phyloP scores from a whole-genome alignment of 1,140 invertebrate genomes.

The Musca vetustissima region DNA sequence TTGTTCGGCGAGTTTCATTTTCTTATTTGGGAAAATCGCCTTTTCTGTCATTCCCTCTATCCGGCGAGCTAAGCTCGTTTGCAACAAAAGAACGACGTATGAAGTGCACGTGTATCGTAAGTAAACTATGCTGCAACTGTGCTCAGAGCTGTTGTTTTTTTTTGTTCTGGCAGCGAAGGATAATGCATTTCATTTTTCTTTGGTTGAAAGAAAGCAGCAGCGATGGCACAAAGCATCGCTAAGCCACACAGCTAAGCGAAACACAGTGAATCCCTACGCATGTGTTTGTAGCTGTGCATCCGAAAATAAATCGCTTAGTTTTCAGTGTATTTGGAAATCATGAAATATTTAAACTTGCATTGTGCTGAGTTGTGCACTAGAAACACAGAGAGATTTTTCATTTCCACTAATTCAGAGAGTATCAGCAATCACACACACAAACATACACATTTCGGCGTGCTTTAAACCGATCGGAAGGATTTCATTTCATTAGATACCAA shows the following conservation, averaged over 20 bases:
- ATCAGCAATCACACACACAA: too few species aligned
- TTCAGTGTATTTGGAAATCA: conserved; percentile 3
- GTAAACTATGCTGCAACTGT: too few species aligned
- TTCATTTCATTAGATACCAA: too few species aligned
- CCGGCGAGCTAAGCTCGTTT: too few species aligned
- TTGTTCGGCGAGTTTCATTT: too few species aligned
- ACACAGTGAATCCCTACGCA: neutral
- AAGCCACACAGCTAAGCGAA: neutral
- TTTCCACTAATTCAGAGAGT: too few species aligned
- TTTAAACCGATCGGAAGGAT: too few species aligned
- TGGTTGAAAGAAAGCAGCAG: neutral
- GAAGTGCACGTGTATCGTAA: too few species aligned
- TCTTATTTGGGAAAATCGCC: neutral
- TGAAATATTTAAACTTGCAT: conserved; percentile 16
- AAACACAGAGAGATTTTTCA: neutral
- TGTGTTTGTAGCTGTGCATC: too few species aligned
- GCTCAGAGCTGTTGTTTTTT: neutral
- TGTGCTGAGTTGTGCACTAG: neutral
- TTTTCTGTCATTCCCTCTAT: neutral
- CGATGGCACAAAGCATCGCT: neutral
- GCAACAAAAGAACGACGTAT: too few species aligned
- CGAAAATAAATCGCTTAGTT: neutral
- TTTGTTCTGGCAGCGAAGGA: neutral
- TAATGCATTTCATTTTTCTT: conserved; percentile 11
- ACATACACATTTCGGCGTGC: too few species aligned